A percentile compares a stretch with the other conserved stretches of the same genome.
Evolutionary conservation across 2,797 vertebrate species (phyloP).

Genomic region (Okamejei kenojei): DNA sequence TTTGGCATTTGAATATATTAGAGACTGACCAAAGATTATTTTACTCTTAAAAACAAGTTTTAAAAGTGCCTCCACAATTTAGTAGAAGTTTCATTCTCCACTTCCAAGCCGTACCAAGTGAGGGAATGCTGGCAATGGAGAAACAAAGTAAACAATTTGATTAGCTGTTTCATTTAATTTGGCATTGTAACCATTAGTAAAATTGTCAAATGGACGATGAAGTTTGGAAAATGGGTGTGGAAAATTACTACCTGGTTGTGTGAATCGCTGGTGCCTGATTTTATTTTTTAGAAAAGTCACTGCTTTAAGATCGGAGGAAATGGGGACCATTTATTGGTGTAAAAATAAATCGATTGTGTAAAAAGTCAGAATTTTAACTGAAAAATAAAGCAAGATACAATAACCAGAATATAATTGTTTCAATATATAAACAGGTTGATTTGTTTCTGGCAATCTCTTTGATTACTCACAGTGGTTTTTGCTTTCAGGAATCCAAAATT

Average conservation of each 20-base stretch:
- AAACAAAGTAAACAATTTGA: not conserved
- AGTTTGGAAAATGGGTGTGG: not conserved
- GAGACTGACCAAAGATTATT: too few species aligned
- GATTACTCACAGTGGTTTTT: not conserved
- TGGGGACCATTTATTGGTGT: too few species aligned
- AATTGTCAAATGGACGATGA: not conserved
- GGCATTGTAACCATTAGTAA: not conserved
- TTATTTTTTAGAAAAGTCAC: not conserved
- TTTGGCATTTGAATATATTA: too few species aligned
- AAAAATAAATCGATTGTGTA: not conserved
- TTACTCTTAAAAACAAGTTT: too few species aligned
- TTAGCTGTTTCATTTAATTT: not conserved
- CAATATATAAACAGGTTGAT: not conserved
- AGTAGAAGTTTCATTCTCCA: too few species aligned
- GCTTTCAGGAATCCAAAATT: slow-evolving; percentile 86
- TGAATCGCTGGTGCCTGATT: not conserved
- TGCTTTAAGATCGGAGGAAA: too few species aligned
- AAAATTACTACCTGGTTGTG: not conserved
- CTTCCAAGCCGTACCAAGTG: too few species aligned
- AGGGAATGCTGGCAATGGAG: not conserved
- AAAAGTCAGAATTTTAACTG: not conserved
- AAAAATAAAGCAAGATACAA: not conserved
- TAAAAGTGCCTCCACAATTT: too few species aligned
- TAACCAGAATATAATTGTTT: not conserved
- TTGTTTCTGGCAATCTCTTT: not conserved